A percentile compares a stretch with the other conserved stretches of the same genome.
Evolutionary conservation across 2,113 vertebrate genomes (phyloP).

Genomic region (Smithornis capensis): DNA sequence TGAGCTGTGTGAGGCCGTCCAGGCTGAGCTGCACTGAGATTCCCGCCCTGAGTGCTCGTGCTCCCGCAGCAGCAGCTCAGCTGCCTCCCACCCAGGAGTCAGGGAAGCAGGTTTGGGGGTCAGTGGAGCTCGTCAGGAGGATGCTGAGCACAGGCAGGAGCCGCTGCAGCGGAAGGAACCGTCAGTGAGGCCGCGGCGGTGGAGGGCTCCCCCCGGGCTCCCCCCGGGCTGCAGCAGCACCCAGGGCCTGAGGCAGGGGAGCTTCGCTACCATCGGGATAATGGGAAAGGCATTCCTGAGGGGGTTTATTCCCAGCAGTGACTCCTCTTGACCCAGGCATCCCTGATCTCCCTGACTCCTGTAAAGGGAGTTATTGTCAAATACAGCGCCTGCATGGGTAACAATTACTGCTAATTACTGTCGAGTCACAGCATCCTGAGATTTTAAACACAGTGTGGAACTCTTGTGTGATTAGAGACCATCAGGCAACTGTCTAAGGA

Average conservation of each 20-base stretch:
- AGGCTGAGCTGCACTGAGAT: not conserved
- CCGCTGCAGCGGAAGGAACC: not conserved
- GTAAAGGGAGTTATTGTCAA: not conserved
- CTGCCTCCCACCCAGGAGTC: not conserved
- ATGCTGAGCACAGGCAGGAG: slow-evolving; percentile 30
- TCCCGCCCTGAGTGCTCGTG: not conserved
- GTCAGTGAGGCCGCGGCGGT: slow-evolving; percentile 7
- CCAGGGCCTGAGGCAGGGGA: not conserved
- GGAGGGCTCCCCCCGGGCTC: not conserved
- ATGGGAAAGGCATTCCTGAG: not conserved
- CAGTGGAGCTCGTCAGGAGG: not conserved
- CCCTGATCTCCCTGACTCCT: not conserved
- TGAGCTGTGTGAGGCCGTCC: not conserved
- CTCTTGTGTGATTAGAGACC: not conserved
- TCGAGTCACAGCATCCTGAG: not conserved
- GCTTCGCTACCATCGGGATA: rapidly evolving
- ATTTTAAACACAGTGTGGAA: not conserved
- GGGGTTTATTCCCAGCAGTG: not conserved
- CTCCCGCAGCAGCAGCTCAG: not conserved
- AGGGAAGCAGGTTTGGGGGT: not conserved
- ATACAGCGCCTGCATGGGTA: not conserved
- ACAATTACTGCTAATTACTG: not conserved
- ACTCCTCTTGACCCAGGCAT: not conserved
- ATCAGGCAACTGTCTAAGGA: rapidly evolving
- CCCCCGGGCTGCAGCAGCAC: not conserved